These are phyloP conservation scores for Parazoanthus darwini DNA, from an alignment of 92 coral and sea anemone species.

Conservation along the genomic window DNA sequence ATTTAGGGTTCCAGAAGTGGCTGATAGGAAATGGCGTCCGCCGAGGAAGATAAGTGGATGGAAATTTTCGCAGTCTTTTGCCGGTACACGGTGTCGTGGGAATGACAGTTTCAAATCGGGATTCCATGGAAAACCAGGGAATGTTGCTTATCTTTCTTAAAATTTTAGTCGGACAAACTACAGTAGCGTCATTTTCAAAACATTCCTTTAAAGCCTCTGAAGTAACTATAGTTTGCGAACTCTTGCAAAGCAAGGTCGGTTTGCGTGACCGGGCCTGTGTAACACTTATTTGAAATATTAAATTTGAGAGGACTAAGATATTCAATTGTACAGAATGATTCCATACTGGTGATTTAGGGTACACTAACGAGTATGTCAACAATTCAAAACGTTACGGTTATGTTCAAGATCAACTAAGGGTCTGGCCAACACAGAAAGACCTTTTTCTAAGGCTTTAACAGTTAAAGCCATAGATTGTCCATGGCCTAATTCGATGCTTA, in stretches of 20 bases:
- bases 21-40: constrained; percentile 44
- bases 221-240: constrained; percentile 22
- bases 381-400: background rate
- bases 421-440: constrained; percentile 44
- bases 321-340: constrained; percentile 49
- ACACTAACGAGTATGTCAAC: constrained; percentile 17
- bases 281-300: constrained; percentile 33
- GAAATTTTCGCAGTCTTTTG: constrained; percentile 25
- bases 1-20: constrained; percentile 34
- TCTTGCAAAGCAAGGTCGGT: constrained; percentile 40
- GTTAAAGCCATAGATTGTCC: constrained; percentile 32
- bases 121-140: constrained; percentile 56
- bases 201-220: constrained; percentile 36
- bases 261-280: constrained; percentile 41
- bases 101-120: constrained; percentile 32
- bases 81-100: constrained; percentile 34
- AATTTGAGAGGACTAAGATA: constrained; percentile 41
- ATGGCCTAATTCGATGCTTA: background rate
- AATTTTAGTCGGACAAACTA: constrained; percentile 27
- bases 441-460: constrained; percentile 36
- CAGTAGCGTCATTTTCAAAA: constrained; percentile 16
- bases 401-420: constrained; percentile 44
- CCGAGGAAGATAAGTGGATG: constrained; percentile 49
- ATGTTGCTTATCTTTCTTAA: constrained; percentile 31
- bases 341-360: constrained; percentile 23